Conservation (phyloP, 2,888 invertebrate species). For the Chloromyia formosa region DNA sequence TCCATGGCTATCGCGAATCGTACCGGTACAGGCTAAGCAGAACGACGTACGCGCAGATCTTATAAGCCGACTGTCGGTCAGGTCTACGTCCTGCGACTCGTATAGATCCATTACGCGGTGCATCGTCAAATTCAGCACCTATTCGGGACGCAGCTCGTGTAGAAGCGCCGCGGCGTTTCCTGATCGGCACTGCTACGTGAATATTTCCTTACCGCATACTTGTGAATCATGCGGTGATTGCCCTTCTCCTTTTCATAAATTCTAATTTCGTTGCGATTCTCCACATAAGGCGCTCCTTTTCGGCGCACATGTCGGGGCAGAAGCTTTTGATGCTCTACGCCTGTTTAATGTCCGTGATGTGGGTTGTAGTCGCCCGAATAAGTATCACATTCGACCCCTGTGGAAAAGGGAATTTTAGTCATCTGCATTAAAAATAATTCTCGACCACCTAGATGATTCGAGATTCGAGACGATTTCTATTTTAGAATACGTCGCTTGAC, state of each 20-base stretch:
- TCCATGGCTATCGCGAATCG: slow-evolving; percentile 86
- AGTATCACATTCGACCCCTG: slow-evolving; percentile 79
- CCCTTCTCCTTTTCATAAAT: slow-evolving; percentile 61
- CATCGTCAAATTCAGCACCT: slow-evolving; percentile 87
- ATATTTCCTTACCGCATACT: slow-evolving; percentile 91
- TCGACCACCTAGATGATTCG: slow-evolving; percentile 60
- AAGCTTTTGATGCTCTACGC: slow-evolving; percentile 77
- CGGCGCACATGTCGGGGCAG: slow-evolving; percentile 98
- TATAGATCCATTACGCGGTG: slow-evolving; percentile 78
- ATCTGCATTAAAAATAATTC: not conserved
- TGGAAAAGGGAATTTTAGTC: not conserved
- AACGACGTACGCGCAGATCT: slow-evolving; percentile 93
- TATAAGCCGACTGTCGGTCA: slow-evolving; percentile 91
- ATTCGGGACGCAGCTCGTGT: slow-evolving; percentile 88
- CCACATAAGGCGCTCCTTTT: slow-evolving; percentile 90
- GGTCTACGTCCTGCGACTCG: slow-evolving; percentile 68
- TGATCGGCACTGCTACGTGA: slow-evolving; percentile 98
- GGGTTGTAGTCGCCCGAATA: slow-evolving; percentile 74
- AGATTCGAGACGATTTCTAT: no score
- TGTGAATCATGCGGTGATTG: slow-evolving; percentile 73
- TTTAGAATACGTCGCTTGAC: no score
- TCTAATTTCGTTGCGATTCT: slow-evolving; percentile 77
- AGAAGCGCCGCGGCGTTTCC: slow-evolving; percentile 91
- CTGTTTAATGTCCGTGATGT: slow-evolving; percentile 68
- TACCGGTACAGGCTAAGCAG: slow-evolving; percentile 90